Evolutionary conservation across 1,140 invertebrate species (phyloP).

Genomic region (Apolygus lucorum): DNA sequence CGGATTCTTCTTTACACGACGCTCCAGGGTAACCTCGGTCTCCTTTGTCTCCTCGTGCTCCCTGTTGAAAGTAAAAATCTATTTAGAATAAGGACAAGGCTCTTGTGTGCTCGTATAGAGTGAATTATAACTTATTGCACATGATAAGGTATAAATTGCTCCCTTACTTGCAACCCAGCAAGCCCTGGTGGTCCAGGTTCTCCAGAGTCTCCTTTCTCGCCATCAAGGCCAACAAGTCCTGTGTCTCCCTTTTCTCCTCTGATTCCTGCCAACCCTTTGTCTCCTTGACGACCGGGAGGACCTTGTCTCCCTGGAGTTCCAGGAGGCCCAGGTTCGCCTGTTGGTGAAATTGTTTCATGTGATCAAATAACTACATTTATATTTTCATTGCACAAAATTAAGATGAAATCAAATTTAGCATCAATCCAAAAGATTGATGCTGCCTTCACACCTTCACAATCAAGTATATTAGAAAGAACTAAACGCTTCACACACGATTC

Average conservation of each 20-base stretch:
- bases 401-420: too few species aligned
- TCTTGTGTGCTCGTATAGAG: neutral
- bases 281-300: constrained; percentile 51
- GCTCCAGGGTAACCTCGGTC: constrained; percentile 56
- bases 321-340: neutral
- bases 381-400: too few species aligned
- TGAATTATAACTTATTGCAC: neutral
- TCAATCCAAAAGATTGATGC: too few species aligned
- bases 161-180: neutral
- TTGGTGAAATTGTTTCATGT: neutral
- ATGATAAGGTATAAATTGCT: neutral
- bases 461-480: too few species aligned
- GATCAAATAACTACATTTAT: too few species aligned
- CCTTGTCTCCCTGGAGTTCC: constrained; percentile 45
- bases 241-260: constrained; percentile 47
- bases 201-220: constrained; percentile 37
- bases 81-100: neutral
- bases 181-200: constrained; percentile 44
- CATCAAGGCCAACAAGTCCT: constrained; percentile 34
- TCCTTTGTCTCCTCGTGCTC: constrained; percentile 51
- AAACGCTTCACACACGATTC: too few species aligned
- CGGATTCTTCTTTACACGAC: constrained; percentile 52
- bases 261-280: constrained; percentile 49
- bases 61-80: constrained; percentile 33
- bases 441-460: neutral